Percentiles rank a stretch among this genome's conserved stretches.
Evolutionary conservation across 1,140 invertebrate genomes (phyloP).

Genomic region (Bathynomus jamesi): DNA sequence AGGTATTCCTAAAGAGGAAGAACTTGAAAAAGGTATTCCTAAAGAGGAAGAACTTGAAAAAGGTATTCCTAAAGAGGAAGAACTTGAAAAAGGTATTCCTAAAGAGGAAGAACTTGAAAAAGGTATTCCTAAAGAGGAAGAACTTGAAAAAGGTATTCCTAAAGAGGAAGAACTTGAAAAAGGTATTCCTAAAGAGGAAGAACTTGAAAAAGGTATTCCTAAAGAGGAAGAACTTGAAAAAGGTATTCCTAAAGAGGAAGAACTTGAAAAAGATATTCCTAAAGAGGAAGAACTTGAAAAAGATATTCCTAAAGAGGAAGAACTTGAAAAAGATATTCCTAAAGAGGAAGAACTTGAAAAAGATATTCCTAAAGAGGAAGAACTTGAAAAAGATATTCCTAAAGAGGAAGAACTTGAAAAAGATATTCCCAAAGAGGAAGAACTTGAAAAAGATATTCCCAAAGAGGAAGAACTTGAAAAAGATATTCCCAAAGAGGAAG

Average conservation of each 20-base stretch:
- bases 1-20: background rate
- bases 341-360: background rate
- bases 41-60: background rate
- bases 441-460: background rate
- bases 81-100: background rate
- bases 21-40: background rate
- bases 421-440: background rate
- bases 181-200: background rate
- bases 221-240: background rate
- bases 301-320: background rate
- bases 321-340: background rate
- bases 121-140: background rate
- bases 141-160: background rate
- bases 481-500: background rate
- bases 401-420: background rate
- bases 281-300: background rate
- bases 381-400: background rate
- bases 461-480: background rate
- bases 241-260: background rate
- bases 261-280: background rate
- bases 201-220: background rate
- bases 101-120: background rate
- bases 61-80: conserved; percentile 1
- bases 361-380: background rate
- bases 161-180: background rate